Conservation (phyloP, 2,113 vertebrate genomes). For the Stigmatopora argus region DNA sequence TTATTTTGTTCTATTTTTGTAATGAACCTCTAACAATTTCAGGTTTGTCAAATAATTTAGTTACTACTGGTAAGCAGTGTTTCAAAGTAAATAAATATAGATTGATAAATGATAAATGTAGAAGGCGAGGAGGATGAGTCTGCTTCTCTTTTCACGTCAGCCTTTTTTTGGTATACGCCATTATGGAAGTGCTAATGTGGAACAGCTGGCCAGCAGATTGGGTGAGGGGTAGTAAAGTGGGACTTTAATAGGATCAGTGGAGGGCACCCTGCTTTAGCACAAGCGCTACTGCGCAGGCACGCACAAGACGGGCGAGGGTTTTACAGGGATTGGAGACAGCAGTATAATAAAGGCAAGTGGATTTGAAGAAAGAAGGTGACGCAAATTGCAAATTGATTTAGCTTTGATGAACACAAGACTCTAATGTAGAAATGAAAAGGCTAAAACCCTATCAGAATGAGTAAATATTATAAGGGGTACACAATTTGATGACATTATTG, state of each 20-base stretch:
- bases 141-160: constrained; percentile 35
- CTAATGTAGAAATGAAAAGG: constrained; percentile 16
- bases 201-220: constrained; percentile 66
- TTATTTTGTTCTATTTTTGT: constrained; percentile 7
- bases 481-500: constrained; percentile 22
- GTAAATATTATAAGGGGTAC: constrained; percentile 11
- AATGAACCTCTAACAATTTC: constrained; percentile 16
- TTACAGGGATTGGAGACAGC: constrained; percentile 21
- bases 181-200: constrained; percentile 67
- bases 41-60: constrained; percentile 5
- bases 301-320: constrained; percentile 31
- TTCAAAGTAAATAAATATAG: background rate
- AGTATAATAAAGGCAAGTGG: constrained; percentile 31
- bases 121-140: constrained; percentile 14
- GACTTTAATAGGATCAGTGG: constrained; percentile 59
- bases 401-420: constrained; percentile 20
- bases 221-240: constrained; percentile 41
- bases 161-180: constrained; percentile 35
- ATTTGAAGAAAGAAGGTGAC: constrained; percentile 33
- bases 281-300: constrained; percentile 53
- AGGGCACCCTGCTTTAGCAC: constrained; percentile 37
- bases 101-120: background rate
- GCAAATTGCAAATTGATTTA: constrained; percentile 31
- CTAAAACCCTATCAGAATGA: constrained; percentile 11
- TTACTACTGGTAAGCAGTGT: constrained; percentile 2